A percentile compares a stretch with the other conserved stretches of the same genome.
phyloP scores from a whole-genome alignment of 1,140 invertebrate species.

The Ericerus pela region DNA sequence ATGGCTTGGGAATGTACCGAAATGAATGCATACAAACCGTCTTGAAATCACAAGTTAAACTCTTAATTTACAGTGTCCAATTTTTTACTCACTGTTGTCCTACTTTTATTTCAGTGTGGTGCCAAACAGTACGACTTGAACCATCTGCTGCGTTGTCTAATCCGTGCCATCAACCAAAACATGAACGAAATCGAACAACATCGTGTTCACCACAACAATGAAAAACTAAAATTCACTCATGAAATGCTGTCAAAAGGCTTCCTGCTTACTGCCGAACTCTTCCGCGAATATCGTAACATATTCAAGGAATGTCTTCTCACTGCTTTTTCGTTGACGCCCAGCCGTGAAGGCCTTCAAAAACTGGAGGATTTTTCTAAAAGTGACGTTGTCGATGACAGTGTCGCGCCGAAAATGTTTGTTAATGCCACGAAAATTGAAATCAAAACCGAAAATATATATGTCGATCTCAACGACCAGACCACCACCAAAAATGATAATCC shows the following conservation, averaged over 20 bases:
- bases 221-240: background rate
- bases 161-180: background rate
- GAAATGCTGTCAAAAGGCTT: background rate
- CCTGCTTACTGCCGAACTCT: background rate
- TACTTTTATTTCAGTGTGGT: background rate
- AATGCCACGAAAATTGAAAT: no score
- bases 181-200: constrained; percentile 3
- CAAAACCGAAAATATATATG: no score
- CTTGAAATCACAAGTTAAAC: no score
- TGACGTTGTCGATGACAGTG: no score
- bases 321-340: constrained; percentile 46
- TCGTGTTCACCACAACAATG: background rate
- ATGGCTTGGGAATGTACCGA: no score
- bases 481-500: no score
- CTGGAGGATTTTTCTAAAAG: constrained; percentile 34
- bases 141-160: background rate
- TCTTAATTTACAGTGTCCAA: no score
- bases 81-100: no score
- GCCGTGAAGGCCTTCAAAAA: constrained; percentile 33
- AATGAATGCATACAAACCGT: no score
- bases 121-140: background rate
- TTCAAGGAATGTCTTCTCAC: constrained; percentile 45
- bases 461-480: no score
- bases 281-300: constrained; percentile 26
- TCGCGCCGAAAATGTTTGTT: no score